These are phyloP conservation scores for Haliclona indistincta DNA, from an alignment of 37 sponge, comb jelly and placozoan genomes.

Conservation along the genomic window DNA sequence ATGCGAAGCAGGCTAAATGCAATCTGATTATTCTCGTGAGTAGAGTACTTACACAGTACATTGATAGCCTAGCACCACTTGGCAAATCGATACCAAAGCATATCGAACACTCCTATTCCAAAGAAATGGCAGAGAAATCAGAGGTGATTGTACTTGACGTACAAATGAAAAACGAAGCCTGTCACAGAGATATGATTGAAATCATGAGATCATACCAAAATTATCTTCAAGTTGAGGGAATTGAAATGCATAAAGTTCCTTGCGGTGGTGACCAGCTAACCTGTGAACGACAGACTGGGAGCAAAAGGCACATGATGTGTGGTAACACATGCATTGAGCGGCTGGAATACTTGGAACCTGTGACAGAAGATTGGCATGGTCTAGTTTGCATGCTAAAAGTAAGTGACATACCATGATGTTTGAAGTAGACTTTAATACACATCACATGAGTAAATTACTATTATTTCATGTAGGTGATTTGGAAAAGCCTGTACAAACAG, in stretches of 20 bases:
- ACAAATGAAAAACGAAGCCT: constrained; percentile 29
- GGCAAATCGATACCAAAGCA: neutral
- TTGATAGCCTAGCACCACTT: neutral
- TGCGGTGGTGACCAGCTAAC: constrained; percentile 23
- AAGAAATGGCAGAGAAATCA: constrained; percentile 43
- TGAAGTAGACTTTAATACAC: neutral
- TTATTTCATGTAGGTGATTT: constrained; percentile 15
- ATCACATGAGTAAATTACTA: neutral
- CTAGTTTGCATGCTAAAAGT: neutral
- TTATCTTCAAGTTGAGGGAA: neutral
- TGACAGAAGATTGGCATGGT: constrained; percentile 26
- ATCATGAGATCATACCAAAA: constrained; percentile 12
- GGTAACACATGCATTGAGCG: neutral
- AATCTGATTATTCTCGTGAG: constrained; percentile 14
- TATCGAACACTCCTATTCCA: constrained; percentile 12
- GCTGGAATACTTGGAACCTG: constrained; percentile 19
- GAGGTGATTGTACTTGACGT: constrained; percentile 41
- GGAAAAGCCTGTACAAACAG: constrained; percentile 27
- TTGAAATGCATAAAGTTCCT: neutral
- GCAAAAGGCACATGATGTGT: constrained; percentile 7
- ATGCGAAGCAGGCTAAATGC: neutral
- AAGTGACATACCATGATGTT: neutral
- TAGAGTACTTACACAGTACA: constrained; percentile 13
- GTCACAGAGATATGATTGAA: constrained; percentile 25
- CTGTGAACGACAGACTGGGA: constrained; percentile 3